A percentile compares a stretch with the other conserved stretches of the same genome.
Evolutionary conservation across 1,140 invertebrate species (phyloP).

Genomic region (Drosophila ambigua): DNA sequence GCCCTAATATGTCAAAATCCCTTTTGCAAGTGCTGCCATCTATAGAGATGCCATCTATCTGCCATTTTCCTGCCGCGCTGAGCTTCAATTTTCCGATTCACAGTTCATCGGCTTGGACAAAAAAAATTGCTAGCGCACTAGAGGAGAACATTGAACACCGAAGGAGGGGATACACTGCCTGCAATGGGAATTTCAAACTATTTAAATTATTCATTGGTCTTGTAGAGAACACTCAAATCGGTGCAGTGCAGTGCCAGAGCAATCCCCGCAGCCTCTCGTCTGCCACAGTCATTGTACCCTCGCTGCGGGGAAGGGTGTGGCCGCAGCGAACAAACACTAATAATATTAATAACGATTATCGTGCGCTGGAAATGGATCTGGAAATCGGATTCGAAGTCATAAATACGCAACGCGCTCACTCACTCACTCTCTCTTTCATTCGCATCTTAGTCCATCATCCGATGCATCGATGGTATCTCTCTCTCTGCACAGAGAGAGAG

Average conservation of each 20-base stretch:
- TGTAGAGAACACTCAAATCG: too few species aligned
- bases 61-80: background rate
- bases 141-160: background rate
- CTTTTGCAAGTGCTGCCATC: background rate
- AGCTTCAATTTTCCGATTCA: conserved; percentile 58
- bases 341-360: conserved; percentile 80
- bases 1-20: conserved; percentile 17
- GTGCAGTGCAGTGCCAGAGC: background rate
- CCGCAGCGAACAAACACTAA: conserved; percentile 56
- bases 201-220: too few species aligned
- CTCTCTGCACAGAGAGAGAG: background rate
- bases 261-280: too few species aligned
- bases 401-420: conserved; percentile 52
- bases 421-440: conserved; percentile 4
- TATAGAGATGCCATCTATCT: conserved; percentile 5
- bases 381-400: conserved; percentile 65
- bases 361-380: conserved; percentile 46
- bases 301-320: too few species aligned
- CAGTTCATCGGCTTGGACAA: conserved; percentile 42
- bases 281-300: too few species aligned
- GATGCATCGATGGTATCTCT: conserved; percentile 53
- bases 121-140: background rate
- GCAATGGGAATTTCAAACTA: conserved; percentile 4
- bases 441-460: conserved; percentile 26
- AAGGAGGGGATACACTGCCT: background rate